Evolutionary conservation across 2,797 vertebrate genomes (phyloP).

Genomic region (Phataginus tetradactyla): DNA sequence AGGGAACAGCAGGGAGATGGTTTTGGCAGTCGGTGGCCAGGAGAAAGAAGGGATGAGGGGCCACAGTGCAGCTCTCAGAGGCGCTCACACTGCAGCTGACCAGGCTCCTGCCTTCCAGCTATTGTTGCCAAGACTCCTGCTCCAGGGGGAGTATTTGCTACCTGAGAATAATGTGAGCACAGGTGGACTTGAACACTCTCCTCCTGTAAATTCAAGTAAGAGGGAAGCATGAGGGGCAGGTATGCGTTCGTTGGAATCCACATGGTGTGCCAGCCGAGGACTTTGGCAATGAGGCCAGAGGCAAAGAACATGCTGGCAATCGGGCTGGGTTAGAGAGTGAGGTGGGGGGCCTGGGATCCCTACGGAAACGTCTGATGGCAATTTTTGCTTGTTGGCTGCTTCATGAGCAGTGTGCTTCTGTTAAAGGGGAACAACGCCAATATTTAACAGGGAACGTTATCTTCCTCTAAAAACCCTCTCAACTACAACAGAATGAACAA

Average conservation of each 20-base stretch:
- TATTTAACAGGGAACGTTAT: constrained; percentile 66
- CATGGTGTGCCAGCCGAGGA: neutral
- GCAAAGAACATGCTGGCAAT: neutral
- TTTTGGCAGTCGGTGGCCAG: neutral
- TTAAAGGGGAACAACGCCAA: constrained; percentile 66
- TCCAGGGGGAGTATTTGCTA: neutral
- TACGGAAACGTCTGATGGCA: neutral
- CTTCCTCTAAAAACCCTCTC: constrained; percentile 68
- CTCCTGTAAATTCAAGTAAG: neutral
- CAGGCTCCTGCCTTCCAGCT: accelerated
- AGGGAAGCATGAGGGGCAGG: neutral
- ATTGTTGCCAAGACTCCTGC: neutral
- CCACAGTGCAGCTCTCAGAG: neutral
- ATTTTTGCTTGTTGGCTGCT: constrained; percentile 38
- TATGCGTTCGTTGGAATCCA: neutral
- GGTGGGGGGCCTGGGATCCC: neutral
- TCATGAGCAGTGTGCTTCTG: constrained; percentile 61
- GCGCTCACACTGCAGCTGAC: accelerated
- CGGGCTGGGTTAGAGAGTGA: neutral
- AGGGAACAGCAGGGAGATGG: neutral
- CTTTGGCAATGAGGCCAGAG: neutral
- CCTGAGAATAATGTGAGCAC: neutral
- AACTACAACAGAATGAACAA: constrained; percentile 11
- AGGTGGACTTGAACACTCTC: neutral
- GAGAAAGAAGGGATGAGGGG: neutral